These are phyloP conservation scores for Lysandra coridon DNA, from an alignment of 2,888 invertebrate species.

Conservation along the genomic window DNA sequence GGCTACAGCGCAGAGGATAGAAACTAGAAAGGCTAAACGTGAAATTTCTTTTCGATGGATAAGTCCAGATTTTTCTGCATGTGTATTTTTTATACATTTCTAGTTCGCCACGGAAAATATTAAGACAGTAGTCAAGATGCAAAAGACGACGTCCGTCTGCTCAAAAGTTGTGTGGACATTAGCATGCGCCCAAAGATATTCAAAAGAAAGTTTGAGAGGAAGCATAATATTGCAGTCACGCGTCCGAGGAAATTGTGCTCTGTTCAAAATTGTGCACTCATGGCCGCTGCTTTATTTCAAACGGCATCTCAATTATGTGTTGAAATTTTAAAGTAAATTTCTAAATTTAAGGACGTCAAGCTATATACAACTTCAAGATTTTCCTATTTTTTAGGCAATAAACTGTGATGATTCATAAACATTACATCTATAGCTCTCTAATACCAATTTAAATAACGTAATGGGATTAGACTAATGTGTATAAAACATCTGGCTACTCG, in stretches of 20 bases:
- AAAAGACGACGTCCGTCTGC: not conserved
- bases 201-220: slow-evolving; percentile 24
- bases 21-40: not conserved
- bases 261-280: slow-evolving; percentile 5
- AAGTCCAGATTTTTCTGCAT: not conserved
- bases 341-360: slow-evolving; percentile 2
- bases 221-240: slow-evolving; percentile 22
- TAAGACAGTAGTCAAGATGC: not conserved
- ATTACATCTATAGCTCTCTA: not conserved
- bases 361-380: not conserved
- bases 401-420: slow-evolving; percentile 20
- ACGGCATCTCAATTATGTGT: not conserved
- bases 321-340: not conserved
- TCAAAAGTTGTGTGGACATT: not conserved
- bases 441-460: slow-evolving; percentile 3
- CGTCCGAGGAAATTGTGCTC: not conserved
- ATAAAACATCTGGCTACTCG: slow-evolving; percentile 33
- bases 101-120: not conserved
- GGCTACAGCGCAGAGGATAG: not conserved
- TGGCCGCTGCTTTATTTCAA: not conserved
- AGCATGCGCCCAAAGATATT: not conserved
- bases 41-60: not conserved
- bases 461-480: slow-evolving; percentile 34
- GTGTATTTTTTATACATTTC: not conserved
- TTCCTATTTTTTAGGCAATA: not conserved